Base-by-base conservation (phyloP, 1,140 invertebrate genomes). In the Solen grandis region DNA sequence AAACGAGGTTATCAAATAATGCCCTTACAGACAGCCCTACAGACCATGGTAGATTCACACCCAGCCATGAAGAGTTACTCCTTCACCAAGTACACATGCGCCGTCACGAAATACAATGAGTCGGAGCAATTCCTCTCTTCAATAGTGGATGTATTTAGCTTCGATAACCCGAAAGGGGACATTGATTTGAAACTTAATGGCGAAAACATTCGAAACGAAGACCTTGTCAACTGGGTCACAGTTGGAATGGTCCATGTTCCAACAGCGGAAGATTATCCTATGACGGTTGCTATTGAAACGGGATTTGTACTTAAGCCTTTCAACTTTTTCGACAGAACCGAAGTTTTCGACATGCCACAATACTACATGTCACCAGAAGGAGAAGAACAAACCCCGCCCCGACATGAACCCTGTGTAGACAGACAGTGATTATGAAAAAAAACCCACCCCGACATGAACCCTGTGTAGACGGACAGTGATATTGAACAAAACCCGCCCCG, bases 221-320 rank as follows among this genome's bases (percentile, higher is more conserved):
- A 83, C 33, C 54, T 83, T 19, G 76, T 83, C 13, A 8, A 68
- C 2, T 83, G 82, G 82, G 25, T 83, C 1, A 79, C 31, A 29
- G 60, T 63, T 27, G 54, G 69, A 19, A 79, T 83, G 33, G 33
- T 80, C 33, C 82, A 83, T 55, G 69, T 63, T n/a, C 82, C 82
- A 0, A 80, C 82, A 2, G 16, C 75, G 22, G 82, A 83, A 27
- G 82, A 83, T 55, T 25, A 79, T 13, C 82, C 82, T 0, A 83
- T 83, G 82, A 83, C 82, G 14, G 8, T 75, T 14, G 38, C 35
- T 1, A 62, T 68, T 0, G 33, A 36, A 1, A 57, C 54, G n/a
- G 76, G 82, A 16, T 83, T 83, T 29, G 54, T 55, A n/a, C 27
- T 83, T 8, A 83, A 83, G 57, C 82, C 82, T 16, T 83, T 55